Evolutionary conservation across 2,888 invertebrate species (phyloP).

Genomic region (Cordilura impudica): DNA sequence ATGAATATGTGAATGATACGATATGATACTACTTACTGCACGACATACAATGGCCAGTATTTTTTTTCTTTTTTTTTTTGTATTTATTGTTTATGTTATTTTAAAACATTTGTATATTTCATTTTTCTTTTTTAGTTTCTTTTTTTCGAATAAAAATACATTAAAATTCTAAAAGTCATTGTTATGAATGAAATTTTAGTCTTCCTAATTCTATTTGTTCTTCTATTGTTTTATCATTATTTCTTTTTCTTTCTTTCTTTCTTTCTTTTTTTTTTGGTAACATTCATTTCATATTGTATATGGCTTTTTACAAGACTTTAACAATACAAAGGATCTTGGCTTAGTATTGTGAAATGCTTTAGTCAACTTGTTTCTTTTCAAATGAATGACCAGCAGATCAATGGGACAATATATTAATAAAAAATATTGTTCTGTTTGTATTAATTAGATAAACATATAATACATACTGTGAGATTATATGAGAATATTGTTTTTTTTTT

Average conservation of each 20-base stretch:
- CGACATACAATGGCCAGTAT: constrained; percentile 12
- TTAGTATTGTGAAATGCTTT: no score
- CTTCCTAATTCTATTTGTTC: constrained; percentile 57
- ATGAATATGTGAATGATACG: no score
- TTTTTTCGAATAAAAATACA: constrained; percentile 17
- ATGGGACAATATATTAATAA: no score
- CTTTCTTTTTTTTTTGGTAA: neutral
- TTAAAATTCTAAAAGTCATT: constrained; percentile 51
- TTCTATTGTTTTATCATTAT: constrained; percentile 51
- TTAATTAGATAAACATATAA: no score
- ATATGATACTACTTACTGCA: neutral
- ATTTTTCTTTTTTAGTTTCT: constrained; percentile 5
- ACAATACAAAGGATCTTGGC: neutral
- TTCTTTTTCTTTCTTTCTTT: neutral
- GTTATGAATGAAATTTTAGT: constrained; percentile 63
- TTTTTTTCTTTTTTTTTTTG: neutral
- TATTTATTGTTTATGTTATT: constrained; percentile 18
- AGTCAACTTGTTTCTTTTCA: no score
- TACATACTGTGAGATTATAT: no score
- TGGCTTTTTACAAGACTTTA: neutral
- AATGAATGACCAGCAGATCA: no score
- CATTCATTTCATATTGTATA: neutral
- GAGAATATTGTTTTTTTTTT: no score
- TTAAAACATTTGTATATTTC: no score
- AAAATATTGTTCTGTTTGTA: no score